Percentiles rank a stretch among this genome's conserved stretches.
These are phyloP conservation scores for Samia ricini DNA, from an alignment of 1,140 invertebrate genomes.

Conservation along the genomic window DNA sequence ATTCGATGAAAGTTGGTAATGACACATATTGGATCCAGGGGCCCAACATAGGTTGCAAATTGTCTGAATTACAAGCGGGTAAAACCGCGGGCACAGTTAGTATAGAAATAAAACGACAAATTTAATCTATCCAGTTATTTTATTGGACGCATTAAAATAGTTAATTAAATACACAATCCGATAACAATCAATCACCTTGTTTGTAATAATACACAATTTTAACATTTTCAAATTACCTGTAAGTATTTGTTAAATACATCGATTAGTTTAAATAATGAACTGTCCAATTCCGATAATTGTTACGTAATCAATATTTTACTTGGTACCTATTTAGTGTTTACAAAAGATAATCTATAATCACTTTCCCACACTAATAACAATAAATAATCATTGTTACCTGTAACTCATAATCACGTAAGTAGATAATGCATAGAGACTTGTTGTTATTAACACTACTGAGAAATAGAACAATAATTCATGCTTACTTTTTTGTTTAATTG, in stretches of 20 bases:
- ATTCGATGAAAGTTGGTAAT: too few relatives aligned
- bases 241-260: not conserved
- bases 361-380: conserved; percentile 11
- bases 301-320: not conserved
- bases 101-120: too few relatives aligned
- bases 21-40: too few relatives aligned
- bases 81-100: too few relatives aligned
- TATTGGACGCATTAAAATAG: too few relatives aligned
- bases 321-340: not conserved
- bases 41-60: too few relatives aligned
- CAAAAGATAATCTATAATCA: not conserved
- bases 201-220: too few relatives aligned
- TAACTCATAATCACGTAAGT: conserved; percentile 12
- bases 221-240: not conserved
- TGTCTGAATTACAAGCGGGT: too few relatives aligned
- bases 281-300: not conserved
- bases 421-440: conserved; percentile 3
- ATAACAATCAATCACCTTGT: too few relatives aligned
- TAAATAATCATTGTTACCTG: conserved; percentile 15
- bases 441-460: conserved; percentile 1
- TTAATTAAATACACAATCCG: too few relatives aligned
- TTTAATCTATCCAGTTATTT: too few relatives aligned
- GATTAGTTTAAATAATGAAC: not conserved
- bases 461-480: not conserved
- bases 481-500: not conserved